A percentile compares a stretch with the other conserved stretches of the same genome.
Conservation (phyloP, 2,113 vertebrate genomes). For the Electrona antarctica region DNA sequence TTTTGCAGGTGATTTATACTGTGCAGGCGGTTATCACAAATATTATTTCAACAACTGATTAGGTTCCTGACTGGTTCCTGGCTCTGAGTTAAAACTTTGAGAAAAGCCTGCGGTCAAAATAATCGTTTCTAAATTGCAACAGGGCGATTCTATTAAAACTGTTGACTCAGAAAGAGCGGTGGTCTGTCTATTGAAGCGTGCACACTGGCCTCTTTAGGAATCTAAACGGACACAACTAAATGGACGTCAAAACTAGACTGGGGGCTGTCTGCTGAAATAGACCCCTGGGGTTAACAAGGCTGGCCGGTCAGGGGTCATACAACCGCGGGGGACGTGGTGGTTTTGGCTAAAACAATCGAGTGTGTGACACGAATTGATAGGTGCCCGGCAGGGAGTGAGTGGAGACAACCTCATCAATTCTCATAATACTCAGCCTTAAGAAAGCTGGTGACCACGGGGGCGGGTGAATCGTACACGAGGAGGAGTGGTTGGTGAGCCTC, state of each 20-base stretch:
- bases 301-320: background rate
- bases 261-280: background rate
- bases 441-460: slow-evolving; percentile 22
- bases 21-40: slow-evolving; percentile 4
- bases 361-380: slow-evolving; percentile 8
- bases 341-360: slow-evolving; percentile 17
- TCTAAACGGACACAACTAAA: slow-evolving; percentile 18
- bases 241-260: slow-evolving; percentile 5
- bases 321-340: background rate
- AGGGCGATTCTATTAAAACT: background rate
- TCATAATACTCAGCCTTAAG: slow-evolving; percentile 22
- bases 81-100: slow-evolving; percentile 15
- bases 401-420: slow-evolving; percentile 17
- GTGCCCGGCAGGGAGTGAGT: slow-evolving; percentile 13
- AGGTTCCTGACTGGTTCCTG: slow-evolving; percentile 6
- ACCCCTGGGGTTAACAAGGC: background rate
- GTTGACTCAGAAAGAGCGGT: too few species aligned
- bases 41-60: slow-evolving; percentile 18
- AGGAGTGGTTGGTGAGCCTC: slow-evolving; percentile 18
- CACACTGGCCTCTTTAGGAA: slow-evolving; percentile 6
- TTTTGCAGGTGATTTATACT: slow-evolving; percentile 21
- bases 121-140: slow-evolving; percentile 17
- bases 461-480: background rate
- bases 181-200: background rate
- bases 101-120: slow-evolving; percentile 7